Percentiles rank a stretch among this genome's conserved stretches.
Conservation (phyloP, 1,140 invertebrate species). For the Drosophila nebulosa region DNA sequence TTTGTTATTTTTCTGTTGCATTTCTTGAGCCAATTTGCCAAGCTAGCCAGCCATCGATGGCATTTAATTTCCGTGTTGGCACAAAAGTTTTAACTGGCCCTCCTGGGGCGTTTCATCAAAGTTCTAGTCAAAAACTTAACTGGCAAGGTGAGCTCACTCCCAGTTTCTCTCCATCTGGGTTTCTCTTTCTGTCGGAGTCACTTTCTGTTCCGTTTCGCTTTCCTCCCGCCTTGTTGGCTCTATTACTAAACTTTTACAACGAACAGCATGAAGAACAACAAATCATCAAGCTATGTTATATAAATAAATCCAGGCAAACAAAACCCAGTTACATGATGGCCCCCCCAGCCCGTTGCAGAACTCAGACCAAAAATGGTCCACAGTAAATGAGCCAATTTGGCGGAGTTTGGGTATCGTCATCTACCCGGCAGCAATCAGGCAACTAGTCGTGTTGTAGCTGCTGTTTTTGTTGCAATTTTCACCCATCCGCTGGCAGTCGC, state of each 20-base stretch:
- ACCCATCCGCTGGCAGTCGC: constrained; percentile 46
- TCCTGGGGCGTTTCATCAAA: constrained; percentile 33
- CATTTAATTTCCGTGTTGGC: constrained; percentile 72
- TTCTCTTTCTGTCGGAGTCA: background rate
- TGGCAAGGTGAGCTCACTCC: constrained; percentile 1
- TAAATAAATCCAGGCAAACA: constrained; percentile 54
- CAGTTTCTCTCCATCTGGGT: background rate
- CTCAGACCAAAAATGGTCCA: constrained; percentile 7
- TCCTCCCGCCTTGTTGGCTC: background rate
- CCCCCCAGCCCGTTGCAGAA: background rate
- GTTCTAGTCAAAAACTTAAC: constrained; percentile 32
- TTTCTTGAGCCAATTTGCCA: constrained; percentile 38
- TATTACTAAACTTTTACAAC: constrained; percentile 23
- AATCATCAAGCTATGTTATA: constrained; percentile 46
- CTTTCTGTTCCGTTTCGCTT: background rate
- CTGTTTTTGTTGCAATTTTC: constrained; percentile 30
- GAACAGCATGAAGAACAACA: constrained; percentile 35
- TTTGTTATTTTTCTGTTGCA: background rate
- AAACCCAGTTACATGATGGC: constrained; percentile 4
- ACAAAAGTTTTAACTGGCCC: constrained; percentile 47
- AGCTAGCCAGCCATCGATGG: constrained; percentile 49
- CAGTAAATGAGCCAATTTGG: constrained; percentile 15
- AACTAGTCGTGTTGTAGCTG: constrained; percentile 15
- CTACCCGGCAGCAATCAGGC: constrained; percentile 41
- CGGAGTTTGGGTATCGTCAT: constrained; percentile 28